Percentiles rank a stretch among this genome's conserved stretches.
Conservation (phyloP, 2,888 invertebrate species). For the Pterostichus madidus region DNA sequence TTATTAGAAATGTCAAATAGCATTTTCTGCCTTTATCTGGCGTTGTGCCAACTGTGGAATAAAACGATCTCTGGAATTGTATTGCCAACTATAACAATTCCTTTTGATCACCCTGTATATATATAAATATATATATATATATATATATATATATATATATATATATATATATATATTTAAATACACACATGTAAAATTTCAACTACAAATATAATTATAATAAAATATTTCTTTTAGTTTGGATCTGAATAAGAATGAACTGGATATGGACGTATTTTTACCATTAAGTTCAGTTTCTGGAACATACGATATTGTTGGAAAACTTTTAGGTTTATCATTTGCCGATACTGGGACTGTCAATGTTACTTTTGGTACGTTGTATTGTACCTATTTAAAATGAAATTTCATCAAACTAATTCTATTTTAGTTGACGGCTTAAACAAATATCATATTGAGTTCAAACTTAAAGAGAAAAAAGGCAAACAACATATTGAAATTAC, state of each 20-base stretch:
- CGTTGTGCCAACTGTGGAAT: too few relatives aligned
- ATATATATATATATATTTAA: too few relatives aligned
- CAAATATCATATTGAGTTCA: neutral
- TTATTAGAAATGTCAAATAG: too few relatives aligned
- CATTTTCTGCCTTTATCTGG: too few relatives aligned
- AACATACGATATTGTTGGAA: neutral
- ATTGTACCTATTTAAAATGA: neutral
- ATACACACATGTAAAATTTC: too few relatives aligned
- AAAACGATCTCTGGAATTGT: too few relatives aligned
- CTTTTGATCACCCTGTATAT: too few relatives aligned
- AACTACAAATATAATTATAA: too few relatives aligned
- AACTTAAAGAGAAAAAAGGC: conserved; percentile 16
- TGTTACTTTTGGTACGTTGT: conserved; percentile 18
- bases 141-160: too few relatives aligned
- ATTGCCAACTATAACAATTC: too few relatives aligned
- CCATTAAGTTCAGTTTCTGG: neutral
- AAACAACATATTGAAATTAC: conserved; percentile 16
- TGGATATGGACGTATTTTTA: neutral
- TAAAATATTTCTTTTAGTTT: conserved; percentile 2
- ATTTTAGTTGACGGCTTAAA: conserved; percentile 13
- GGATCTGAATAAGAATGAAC: conserved; percentile 3
- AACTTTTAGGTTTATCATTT: conserved; percentile 9
- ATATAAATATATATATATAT: too few relatives aligned
- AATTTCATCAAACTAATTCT: neutral
- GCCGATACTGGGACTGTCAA: conserved; percentile 12